Evolutionary conservation across 2,888 invertebrate genomes (phyloP).

Genomic region (Anoncus sp.): DNA sequence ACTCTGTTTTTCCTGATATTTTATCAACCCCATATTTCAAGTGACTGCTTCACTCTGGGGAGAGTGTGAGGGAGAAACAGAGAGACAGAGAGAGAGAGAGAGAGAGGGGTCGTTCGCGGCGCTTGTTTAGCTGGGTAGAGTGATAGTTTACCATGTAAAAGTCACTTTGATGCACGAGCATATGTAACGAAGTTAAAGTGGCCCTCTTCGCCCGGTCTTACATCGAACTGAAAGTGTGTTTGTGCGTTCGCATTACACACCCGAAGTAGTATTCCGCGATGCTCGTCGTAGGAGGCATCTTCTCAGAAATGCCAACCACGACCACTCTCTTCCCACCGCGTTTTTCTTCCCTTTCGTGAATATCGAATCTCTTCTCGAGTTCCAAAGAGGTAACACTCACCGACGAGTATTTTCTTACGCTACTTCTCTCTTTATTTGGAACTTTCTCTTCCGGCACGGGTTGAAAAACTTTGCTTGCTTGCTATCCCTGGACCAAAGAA

Average conservation of each 20-base stretch:
- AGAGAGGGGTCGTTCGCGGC: slow-evolving; percentile 3
- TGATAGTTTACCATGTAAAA: slow-evolving; percentile 43
- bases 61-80: too few species aligned
- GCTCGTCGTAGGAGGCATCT: slow-evolving; percentile 20
- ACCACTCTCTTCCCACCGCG: slow-evolving; percentile 20
- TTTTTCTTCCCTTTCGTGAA: slow-evolving; percentile 41
- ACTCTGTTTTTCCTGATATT: slow-evolving; percentile 26
- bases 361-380: slow-evolving; percentile 46
- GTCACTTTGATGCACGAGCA: slow-evolving; percentile 56
- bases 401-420: slow-evolving; percentile 32
- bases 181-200: slow-evolving; percentile 56
- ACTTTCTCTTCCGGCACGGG: slow-evolving; percentile 11
- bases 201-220: slow-evolving; percentile 18
- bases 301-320: slow-evolving; percentile 51
- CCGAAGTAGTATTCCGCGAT: slow-evolving; percentile 15
- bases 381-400: slow-evolving; percentile 33
- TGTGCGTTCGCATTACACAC: slow-evolving; percentile 11
- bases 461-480: slow-evolving; percentile 6
- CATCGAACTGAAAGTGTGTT: neutral
- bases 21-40: slow-evolving; percentile 25
- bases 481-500: slow-evolving; percentile 7
- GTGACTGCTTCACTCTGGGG: neutral
- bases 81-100: neutral
- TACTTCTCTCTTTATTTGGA: slow-evolving; percentile 1
- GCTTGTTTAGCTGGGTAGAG: slow-evolving; percentile 11